Base-by-base conservation (phyloP, 2,797 vertebrate species). In the Halcyon badia region DNA sequence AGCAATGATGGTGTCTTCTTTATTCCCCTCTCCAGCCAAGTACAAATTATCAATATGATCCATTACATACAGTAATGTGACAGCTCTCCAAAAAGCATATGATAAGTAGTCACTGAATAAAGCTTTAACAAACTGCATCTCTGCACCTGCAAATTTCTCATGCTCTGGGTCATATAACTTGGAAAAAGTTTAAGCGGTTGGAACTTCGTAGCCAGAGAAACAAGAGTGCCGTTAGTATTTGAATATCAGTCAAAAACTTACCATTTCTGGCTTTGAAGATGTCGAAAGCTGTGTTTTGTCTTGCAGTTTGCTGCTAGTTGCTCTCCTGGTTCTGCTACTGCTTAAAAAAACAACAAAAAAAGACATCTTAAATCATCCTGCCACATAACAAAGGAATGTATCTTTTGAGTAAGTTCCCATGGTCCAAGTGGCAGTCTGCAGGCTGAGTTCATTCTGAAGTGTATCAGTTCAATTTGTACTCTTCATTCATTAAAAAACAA, bases 261-360 rank as follows among this genome's bases (percentile, higher is more conserved):
- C 98, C 97, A 97, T 96, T 97, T 95, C 91, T 92, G 90, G 93
- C 82, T 83, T 92, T 62, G 62, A 24, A 86, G 89, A 90, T 72
- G 93, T 96, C 65, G 94, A 79, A 49, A 76, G 24, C 71, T 90
- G 90, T 57, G 78, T 89, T 37, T 87, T 96, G 51, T 92, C 94
- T 76, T 96, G 94, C n/a, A 93, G 42, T 39, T 85, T 94, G 66
- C 33, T 92, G 69, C 82, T 89, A 85, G 91, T 78, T 3, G 60
- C 66, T 93, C 89, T 96, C 52, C 93, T 89, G 78, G 89, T 97
- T 84, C 94, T 87, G 66, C 62, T 91, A 54, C 79, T 96, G 77
- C 26, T 95, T 73, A 11, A 85, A 95, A 71, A 66, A 62, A 28
- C n/a, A n/a, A 28, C 22, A 12, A 8, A 7, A 48, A 9, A 31